Percentiles rank a stretch among this genome's conserved stretches.
phyloP scores from a whole-genome alignment of 2,888 invertebrate genomes.

The Podotricha telesiphe region DNA sequence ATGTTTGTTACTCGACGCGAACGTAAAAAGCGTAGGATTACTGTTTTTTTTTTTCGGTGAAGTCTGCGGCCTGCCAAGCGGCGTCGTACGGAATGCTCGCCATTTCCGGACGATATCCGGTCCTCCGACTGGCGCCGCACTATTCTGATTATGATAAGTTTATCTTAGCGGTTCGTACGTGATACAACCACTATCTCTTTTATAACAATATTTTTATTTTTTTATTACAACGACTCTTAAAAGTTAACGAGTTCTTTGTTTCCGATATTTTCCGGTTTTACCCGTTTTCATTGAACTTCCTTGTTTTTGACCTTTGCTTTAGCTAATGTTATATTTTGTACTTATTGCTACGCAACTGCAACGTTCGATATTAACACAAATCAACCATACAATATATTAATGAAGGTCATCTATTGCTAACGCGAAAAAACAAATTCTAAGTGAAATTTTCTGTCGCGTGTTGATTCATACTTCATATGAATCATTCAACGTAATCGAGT shows the following conservation, averaged over 20 bases:
- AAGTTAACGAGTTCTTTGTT: conserved; percentile 38
- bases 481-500: conserved; percentile 80
- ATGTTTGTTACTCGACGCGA: conserved; percentile 40
- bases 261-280: conserved; percentile 58
- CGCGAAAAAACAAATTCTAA: conserved; percentile 20
- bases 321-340: conserved; percentile 27
- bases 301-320: conserved; percentile 54
- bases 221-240: neutral
- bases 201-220: conserved; percentile 1
- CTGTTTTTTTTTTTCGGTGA: conserved; percentile 44
- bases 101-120: conserved; percentile 83
- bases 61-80: conserved; percentile 49
- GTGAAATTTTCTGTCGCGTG: conserved; percentile 65
- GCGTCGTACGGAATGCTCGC: conserved; percentile 78
- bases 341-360: neutral
- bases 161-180: conserved; percentile 49
- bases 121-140: conserved; percentile 61
- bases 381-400: conserved; percentile 20
- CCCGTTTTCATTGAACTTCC: conserved; percentile 57
- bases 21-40: conserved; percentile 37
- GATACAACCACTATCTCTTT: conserved; percentile 28
- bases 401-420: conserved; percentile 7
- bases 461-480: conserved; percentile 78
- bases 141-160: conserved; percentile 63
- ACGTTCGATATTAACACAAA: conserved; percentile 22